A percentile compares a stretch with the other conserved stretches of the same genome.
These are phyloP conservation scores for Scrobipalpa atriplicella DNA, from an alignment of 2,888 invertebrate genomes.

Conservation along the genomic window DNA sequence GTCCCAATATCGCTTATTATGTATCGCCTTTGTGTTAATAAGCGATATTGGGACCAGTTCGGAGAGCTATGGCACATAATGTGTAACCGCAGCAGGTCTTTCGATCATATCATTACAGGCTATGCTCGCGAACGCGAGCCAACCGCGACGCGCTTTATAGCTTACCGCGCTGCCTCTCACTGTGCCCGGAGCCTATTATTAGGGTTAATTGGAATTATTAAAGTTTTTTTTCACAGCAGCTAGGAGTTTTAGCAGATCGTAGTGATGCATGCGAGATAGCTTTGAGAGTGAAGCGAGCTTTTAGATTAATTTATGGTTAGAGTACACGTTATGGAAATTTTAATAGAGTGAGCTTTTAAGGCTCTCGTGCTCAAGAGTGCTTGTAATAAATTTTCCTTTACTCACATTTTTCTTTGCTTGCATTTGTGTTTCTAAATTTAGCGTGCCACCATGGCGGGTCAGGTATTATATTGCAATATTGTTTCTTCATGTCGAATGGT, in stretches of 20 bases:
- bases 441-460: slow-evolving; percentile 21
- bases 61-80: too few species aligned
- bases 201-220: slow-evolving; percentile 82
- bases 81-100: too few species aligned
- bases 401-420: slow-evolving; percentile 36
- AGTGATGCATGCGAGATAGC: slow-evolving; percentile 67
- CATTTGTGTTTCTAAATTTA: slow-evolving; percentile 34
- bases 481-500: slow-evolving; percentile 1
- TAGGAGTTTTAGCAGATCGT: slow-evolving; percentile 72
- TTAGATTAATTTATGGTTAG: slow-evolving; percentile 72
- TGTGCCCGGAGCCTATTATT: slow-evolving; percentile 76
- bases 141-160: too few species aligned
- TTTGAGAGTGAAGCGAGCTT: slow-evolving; percentile 63
- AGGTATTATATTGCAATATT: slow-evolving; percentile 17
- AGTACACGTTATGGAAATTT: slow-evolving; percentile 67
- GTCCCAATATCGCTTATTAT: slow-evolving; percentile 80
- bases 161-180: slow-evolving; percentile 70
- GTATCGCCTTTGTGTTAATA: slow-evolving; percentile 80
- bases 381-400: slow-evolving; percentile 37
- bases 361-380: slow-evolving; percentile 34
- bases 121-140: slow-evolving; percentile 75
- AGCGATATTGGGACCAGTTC: too few species aligned
- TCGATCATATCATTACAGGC: too few species aligned
- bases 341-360: slow-evolving; percentile 56
- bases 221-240: slow-evolving; percentile 71